Conservation (phyloP, 2,888 invertebrate species). For the Ceraclea dissimilis region DNA sequence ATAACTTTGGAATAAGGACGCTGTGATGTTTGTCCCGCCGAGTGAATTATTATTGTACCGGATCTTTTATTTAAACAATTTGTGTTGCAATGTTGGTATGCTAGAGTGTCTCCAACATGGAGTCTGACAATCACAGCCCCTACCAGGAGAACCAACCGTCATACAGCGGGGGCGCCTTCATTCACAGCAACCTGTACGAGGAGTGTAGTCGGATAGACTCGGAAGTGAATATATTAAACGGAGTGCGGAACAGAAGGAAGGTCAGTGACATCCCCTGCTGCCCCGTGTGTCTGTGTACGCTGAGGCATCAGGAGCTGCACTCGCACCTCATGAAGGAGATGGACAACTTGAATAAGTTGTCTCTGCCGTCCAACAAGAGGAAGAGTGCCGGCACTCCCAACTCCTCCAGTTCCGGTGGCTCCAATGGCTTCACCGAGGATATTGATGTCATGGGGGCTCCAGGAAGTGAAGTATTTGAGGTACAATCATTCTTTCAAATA, state of each 20-base stretch:
- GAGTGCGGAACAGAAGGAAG: constrained; percentile 51
- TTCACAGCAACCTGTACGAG: neutral
- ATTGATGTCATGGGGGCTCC: constrained; percentile 40
- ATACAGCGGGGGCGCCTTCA: neutral
- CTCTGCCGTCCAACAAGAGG: neutral
- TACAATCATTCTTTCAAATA: constrained; percentile 25
- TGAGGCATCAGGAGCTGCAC: constrained; percentile 76
- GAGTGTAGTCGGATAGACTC: constrained; percentile 17
- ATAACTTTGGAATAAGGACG: no score
- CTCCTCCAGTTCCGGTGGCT: constrained; percentile 34
- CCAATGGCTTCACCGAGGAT: constrained; percentile 33
- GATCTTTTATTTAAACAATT: no score
- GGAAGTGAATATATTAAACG: constrained; percentile 42
- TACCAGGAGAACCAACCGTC: neutral
- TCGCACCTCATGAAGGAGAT: constrained; percentile 75
- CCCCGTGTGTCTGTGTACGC: constrained; percentile 81
- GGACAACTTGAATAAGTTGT: constrained; percentile 35
- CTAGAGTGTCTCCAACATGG: no score
- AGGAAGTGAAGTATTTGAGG: constrained; percentile 45
- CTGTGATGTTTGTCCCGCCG: no score
- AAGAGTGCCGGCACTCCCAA: constrained; percentile 27
- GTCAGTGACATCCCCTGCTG: constrained; percentile 68
- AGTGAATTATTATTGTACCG: no score
- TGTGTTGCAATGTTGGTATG: no score
- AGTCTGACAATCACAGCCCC: no score